These are phyloP conservation scores for Chaetophractus vellerosus DNA, from an alignment of 2,797 vertebrate genomes.

Conservation along the genomic window DNA sequence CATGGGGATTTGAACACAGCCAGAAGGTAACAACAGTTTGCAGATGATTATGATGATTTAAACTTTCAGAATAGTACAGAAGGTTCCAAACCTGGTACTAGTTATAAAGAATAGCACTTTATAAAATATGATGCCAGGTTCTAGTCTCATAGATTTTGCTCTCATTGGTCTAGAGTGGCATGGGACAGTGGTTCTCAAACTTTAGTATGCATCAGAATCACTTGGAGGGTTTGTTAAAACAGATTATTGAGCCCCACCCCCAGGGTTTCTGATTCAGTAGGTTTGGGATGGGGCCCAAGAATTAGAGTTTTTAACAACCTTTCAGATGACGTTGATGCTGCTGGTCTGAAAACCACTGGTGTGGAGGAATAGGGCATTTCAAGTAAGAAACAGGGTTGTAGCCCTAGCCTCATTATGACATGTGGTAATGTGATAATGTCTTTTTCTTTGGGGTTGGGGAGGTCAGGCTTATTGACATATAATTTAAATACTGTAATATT, in stretches of 20 bases:
- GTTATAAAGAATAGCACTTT: neutral
- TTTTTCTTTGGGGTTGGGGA: neutral
- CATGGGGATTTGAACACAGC: neutral
- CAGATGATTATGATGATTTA: neutral
- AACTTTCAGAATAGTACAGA: neutral
- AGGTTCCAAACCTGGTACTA: neutral
- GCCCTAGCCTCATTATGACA: neutral
- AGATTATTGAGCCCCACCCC: neutral
- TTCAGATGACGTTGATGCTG: neutral
- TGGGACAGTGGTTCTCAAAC: neutral
- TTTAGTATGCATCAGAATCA: neutral
- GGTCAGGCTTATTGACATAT: neutral
- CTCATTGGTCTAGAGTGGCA: neutral
- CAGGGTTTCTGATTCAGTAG: neutral
- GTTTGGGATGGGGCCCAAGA: neutral
- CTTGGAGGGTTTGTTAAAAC: neutral
- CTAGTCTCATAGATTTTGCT: neutral
- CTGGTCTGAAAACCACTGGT: neutral
- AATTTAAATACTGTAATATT: slow-evolving; percentile 8
- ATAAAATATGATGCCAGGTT: neutral
- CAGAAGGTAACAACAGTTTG: neutral
- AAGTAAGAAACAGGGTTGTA: slow-evolving; percentile 6
- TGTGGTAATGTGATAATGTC: neutral
- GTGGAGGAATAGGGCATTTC: neutral
- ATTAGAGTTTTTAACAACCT: slow-evolving; percentile 2